phyloP scores from a whole-genome alignment of 2,888 invertebrate species.

The Spilarctia lutea region DNA sequence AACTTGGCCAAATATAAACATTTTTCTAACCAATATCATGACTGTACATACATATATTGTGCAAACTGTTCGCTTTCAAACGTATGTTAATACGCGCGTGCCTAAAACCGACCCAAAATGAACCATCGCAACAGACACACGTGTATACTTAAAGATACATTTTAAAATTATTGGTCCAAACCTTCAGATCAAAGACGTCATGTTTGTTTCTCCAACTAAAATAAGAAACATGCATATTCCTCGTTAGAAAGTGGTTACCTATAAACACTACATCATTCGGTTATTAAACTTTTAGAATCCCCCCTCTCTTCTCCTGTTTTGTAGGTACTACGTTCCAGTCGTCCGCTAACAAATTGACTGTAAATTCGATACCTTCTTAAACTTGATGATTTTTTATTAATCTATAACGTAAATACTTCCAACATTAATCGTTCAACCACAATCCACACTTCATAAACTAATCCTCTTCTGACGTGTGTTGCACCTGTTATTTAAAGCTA shows the following conservation, averaged over 20 bases:
- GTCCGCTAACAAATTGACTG: not conserved
- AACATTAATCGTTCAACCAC: slow-evolving; percentile 48
- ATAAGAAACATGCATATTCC: not conserved
- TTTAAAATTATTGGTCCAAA: not conserved
- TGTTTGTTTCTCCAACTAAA: not conserved
- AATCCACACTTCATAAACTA: slow-evolving; percentile 46
- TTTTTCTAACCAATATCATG: slow-evolving; percentile 67
- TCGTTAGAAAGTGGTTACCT: not conserved
- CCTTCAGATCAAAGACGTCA: not conserved
- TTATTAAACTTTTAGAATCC: not conserved
- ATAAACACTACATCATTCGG: not conserved
- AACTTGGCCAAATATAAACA: slow-evolving; percentile 78
- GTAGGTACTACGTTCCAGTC: not conserved
- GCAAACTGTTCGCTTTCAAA: slow-evolving; percentile 61
- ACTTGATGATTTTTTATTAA: not conserved
- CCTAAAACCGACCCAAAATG: slow-evolving; percentile 64
- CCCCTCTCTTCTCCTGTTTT: not conserved
- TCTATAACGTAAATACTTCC: slow-evolving; percentile 7
- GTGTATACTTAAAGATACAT: slow-evolving; percentile 17
- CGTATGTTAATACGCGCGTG: slow-evolving; percentile 67
- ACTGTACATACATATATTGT: not conserved
- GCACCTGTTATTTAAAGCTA: slow-evolving; percentile 41
- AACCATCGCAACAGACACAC: slow-evolving; percentile 56
- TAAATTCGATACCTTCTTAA: not conserved
- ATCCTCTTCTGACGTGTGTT: slow-evolving; percentile 37